Evolutionary conservation across 2,797 vertebrate genomes (phyloP).

Genomic region (Okamejei kenojei): DNA sequence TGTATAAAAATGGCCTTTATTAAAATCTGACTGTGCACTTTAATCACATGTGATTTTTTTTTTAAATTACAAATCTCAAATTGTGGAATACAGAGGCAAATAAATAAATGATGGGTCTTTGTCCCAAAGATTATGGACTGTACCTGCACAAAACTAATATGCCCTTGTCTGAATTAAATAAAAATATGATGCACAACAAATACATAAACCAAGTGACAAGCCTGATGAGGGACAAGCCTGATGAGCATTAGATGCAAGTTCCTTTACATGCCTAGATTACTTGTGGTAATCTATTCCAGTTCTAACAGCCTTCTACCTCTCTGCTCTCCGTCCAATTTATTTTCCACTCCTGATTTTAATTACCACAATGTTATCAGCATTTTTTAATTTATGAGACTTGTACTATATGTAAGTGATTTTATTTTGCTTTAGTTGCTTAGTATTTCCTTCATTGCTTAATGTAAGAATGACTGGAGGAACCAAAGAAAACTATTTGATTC

Average conservation of each 20-base stretch:
- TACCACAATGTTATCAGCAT: not conserved
- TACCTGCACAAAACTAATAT: not conserved
- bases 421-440: not conserved
- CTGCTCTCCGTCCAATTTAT: too few species aligned
- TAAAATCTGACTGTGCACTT: too few species aligned
- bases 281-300: too few species aligned
- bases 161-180: not conserved
- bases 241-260: not conserved
- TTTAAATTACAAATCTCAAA: too few species aligned
- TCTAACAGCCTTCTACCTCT: too few species aligned
- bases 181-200: not conserved
- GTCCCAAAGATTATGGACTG: too few species aligned
- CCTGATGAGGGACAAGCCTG: not conserved
- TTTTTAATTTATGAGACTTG: not conserved
- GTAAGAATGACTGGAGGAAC: not conserved
- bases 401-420: not conserved
- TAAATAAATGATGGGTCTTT: too few species aligned
- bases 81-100: too few species aligned
- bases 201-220: not conserved
- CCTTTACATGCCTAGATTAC: too few species aligned
- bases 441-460: not conserved
- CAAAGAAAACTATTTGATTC: not conserved
- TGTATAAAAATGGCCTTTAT: too few species aligned
- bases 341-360: too few species aligned
- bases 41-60: too few species aligned